A percentile compares a stretch with the other conserved stretches of the same genome.
These are phyloP conservation scores for Norana najaformis DNA, from an alignment of 2,888 invertebrate genomes.

Conservation along the genomic window DNA sequence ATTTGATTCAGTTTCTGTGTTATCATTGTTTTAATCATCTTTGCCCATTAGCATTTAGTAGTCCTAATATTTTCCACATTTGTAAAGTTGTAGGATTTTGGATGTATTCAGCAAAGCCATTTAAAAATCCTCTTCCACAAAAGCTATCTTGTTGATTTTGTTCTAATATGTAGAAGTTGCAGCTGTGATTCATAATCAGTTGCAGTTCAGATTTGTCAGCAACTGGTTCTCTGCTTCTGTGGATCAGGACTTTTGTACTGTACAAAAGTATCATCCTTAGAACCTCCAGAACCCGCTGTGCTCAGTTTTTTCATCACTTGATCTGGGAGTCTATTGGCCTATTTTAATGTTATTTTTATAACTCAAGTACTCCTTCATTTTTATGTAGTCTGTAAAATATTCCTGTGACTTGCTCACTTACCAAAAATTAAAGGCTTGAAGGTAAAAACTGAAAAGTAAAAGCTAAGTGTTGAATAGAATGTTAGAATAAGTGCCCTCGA, in stretches of 20 bases:
- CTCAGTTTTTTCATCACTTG: neutral
- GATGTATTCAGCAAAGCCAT: neutral
- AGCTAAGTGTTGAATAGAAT: neutral
- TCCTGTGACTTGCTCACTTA: neutral
- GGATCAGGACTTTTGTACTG: neutral
- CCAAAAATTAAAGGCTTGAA: neutral
- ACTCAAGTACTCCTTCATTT: neutral
- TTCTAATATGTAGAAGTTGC: neutral
- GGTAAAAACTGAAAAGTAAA: neutral
- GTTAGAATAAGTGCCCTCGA: neutral
- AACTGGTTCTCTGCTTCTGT: neutral
- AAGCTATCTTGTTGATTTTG: neutral
- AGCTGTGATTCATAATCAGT: neutral
- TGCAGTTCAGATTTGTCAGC: neutral
- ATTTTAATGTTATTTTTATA: neutral
- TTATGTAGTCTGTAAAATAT: neutral
- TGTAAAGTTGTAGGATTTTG: neutral
- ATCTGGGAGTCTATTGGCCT: neutral
- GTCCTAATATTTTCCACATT: neutral
- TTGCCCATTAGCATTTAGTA: neutral
- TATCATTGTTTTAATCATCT: constrained; percentile 1
- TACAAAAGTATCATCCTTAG: neutral
- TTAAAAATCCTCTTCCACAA: neutral
- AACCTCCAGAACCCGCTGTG: neutral
- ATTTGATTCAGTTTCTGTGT: neutral